phyloP scores from a whole-genome alignment of 2,113 vertebrate genomes.

The Alectura lathami region DNA sequence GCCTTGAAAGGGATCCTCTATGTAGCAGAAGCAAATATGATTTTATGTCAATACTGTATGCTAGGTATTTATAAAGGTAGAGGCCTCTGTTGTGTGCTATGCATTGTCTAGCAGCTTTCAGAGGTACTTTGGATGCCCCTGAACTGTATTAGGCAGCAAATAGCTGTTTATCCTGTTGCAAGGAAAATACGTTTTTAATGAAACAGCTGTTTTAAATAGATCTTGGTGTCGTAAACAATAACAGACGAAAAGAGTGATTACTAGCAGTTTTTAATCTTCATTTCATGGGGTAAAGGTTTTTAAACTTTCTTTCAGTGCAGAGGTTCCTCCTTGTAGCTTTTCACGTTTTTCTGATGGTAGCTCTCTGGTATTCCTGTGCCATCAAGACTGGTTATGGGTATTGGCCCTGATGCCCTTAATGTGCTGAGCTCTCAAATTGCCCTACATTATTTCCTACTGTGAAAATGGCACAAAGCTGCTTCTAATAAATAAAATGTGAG shows the following conservation, averaged over 20 bases:
- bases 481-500: neutral
- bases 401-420: accelerated
- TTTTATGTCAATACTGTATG: neutral
- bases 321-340: neutral
- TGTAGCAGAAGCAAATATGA: neutral
- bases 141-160: neutral
- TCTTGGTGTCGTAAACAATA: neutral
- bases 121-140: neutral
- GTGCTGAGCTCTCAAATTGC: neutral
- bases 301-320: neutral
- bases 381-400: neutral
- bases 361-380: neutral
- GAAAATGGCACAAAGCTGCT: neutral
- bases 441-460: neutral
- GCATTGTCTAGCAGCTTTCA: neutral
- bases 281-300: neutral
- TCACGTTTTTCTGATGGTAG: neutral
- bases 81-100: neutral
- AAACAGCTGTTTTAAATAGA: neutral
- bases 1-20: neutral
- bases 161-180: neutral
- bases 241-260: neutral
- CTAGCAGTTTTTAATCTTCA: neutral
- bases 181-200: neutral
- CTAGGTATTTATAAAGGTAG: neutral